Evolutionary conservation across 53 echinoderm and acorn worm species (phyloP), one percentile per base, ranked within the genome.

Genomic region (Astropecten irregularis): DNA sequence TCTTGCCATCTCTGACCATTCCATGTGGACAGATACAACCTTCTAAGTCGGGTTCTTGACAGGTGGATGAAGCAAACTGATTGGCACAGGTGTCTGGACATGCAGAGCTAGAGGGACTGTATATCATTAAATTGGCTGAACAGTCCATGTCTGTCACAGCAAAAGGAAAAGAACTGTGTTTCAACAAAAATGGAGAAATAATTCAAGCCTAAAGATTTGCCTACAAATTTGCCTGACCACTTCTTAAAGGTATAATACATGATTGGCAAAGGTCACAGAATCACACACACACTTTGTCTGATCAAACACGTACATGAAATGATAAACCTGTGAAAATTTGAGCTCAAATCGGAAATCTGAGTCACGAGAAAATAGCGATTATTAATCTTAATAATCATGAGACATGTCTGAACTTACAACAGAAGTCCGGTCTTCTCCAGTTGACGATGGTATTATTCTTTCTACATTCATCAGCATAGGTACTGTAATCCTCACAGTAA

Each of bases 41-140:
- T 53, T 74, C 74, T 14, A 31, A 25, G 57, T 57, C 74, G 5
- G 74, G 56, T 39, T 26, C 1, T 55, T 74, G 55, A 27, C 74
- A 74, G 22, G 38, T 74, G 9, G 39, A 37, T 10, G 54, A 8
- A 3, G 74, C 74, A 22, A 14, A 14, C 3, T 55, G 74, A 23
- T 74, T 74, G 36, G 74, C 74, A 74, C 74, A 74, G 56, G 40
- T 74, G 40, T 55, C 33, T 23, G 74, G 74, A 25, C 74, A 74
- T 0, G 74, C 36, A 0, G 74, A 39, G 38, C 74, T 57, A 25
- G 20, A 22, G 14, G 74, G 74, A 26, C 38, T 74, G 58, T 74
- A 74, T 16, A 58, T 27, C 74, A 74, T 74, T 26, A 22, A 25
- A 40, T 37, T 42, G 40, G 39, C 40, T 15, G 18, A 0, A 13